Evolutionary conservation across 2,113 vertebrate species (phyloP).

Genomic region (Bostrychus sinensis): DNA sequence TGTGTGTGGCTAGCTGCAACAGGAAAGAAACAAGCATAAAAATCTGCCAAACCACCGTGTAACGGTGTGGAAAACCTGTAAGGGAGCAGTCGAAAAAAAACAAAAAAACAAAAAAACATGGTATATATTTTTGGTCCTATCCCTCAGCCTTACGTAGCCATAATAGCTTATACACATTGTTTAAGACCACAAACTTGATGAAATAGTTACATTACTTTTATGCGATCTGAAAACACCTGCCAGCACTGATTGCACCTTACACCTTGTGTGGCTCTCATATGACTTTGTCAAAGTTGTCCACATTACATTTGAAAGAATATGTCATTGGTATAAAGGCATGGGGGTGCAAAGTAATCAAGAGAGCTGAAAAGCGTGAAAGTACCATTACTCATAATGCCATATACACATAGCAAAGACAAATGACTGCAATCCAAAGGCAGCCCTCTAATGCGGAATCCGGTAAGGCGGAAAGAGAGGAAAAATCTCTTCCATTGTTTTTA

Average conservation of each 20-base stretch:
- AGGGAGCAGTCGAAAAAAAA: no score
- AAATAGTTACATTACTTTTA: no score
- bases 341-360: conserved; percentile 75
- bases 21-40: no score
- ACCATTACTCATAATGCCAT: conserved; percentile 80
- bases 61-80: no score
- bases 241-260: conserved; percentile 14
- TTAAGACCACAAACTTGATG: no score
- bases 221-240: conserved; percentile 24
- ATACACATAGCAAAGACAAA: conserved; percentile 75
- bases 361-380: conserved; percentile 78
- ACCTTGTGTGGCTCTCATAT: conserved; percentile 47
- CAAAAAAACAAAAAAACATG: no score
- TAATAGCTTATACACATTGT: no score
- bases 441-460: conserved; percentile 65
- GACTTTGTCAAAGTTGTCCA: conserved; percentile 72
- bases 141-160: no score
- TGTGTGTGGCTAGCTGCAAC: no score
- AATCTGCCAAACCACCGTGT: no score
- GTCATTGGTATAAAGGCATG: conserved; percentile 68
- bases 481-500: conserved; percentile 50
- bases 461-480: conserved; percentile 56
- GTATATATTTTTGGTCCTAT: no score
- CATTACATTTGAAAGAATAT: conserved; percentile 67
- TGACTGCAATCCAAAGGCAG: conserved; percentile 71